A percentile compares a stretch with the other conserved stretches of the same genome.
Evolutionary conservation across 1,140 invertebrate genomes (phyloP).

Genomic region (Heterodera carotae): DNA sequence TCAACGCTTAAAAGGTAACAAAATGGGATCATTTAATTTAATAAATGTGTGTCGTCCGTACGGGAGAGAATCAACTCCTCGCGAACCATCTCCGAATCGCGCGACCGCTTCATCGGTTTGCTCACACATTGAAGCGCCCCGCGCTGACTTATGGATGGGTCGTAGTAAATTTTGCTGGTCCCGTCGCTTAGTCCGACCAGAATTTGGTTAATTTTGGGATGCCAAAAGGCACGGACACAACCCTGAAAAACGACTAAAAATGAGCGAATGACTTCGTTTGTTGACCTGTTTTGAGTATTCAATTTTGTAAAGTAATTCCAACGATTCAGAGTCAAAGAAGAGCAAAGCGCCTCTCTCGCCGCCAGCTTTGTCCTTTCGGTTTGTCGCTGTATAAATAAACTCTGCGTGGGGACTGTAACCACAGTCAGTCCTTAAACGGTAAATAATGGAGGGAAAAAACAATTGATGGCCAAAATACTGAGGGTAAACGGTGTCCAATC

Average conservation of each 20-base stretch:
- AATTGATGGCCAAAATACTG: conserved; percentile 68
- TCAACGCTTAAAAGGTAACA: conserved; percentile 73
- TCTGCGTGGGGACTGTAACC: conserved; percentile 90
- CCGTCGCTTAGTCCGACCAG: conserved; percentile 90
- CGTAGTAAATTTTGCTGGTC: conserved; percentile 84
- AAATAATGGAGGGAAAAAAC: background rate
- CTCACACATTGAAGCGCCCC: conserved; percentile 87
- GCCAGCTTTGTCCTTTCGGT: conserved; percentile 72
- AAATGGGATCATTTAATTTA: conserved; percentile 17
- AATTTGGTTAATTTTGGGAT: conserved; percentile 93
- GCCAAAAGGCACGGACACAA: conserved; percentile 88
- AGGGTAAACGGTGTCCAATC: conserved; percentile 80
- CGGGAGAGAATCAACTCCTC: conserved; percentile 74
- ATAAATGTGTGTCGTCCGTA: conserved; percentile 41
- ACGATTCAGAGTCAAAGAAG: conserved; percentile 80
- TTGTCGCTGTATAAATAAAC: conserved; percentile 84
- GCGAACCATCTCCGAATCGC: conserved; percentile 77
- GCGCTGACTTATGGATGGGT: conserved; percentile 79
- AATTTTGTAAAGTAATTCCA: conserved; percentile 74
- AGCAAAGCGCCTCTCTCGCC: conserved; percentile 76
- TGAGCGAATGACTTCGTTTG: conserved; percentile 1
- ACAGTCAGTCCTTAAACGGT: conserved; percentile 78
- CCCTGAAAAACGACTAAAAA: conserved; percentile 60
- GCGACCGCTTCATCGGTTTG: conserved; percentile 74
- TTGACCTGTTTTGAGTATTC: conserved; percentile 74